phyloP scores from a whole-genome alignment of 2,797 vertebrate genomes.

The Platyrinchus mystaceus region DNA sequence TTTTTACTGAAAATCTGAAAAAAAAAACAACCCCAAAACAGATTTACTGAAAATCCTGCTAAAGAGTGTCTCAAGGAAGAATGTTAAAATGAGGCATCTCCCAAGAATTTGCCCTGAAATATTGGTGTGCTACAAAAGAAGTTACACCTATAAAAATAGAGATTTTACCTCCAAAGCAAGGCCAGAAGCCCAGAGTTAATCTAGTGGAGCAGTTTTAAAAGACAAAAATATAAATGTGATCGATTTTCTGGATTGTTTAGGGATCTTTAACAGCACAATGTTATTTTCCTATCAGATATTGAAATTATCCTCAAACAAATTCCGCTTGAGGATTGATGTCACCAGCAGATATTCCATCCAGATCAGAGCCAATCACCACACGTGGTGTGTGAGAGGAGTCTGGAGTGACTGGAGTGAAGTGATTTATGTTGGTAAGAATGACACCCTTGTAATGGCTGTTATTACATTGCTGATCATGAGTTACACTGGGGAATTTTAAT shows the following conservation, averaged over 20 bases:
- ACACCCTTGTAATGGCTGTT: background rate
- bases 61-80: background rate
- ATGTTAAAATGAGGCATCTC: background rate
- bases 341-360: slow-evolving; percentile 38
- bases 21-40: too few species aligned
- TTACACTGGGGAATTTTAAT: background rate
- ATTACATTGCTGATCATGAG: background rate
- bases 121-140: background rate
- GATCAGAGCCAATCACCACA: slow-evolving; percentile 50
- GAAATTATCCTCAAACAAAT: background rate
- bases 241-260: background rate
- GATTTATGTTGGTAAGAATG: slow-evolving; percentile 54
- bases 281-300: slow-evolving; percentile 6
- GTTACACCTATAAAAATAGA: background rate
- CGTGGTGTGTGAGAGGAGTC: background rate
- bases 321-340: background rate
- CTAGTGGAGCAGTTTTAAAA: background rate
- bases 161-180: background rate
- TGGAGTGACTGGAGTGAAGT: slow-evolving; percentile 72
- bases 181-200: background rate
- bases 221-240: too few species aligned
- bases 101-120: background rate
- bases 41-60: background rate
- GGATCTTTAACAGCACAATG: background rate
- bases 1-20: background rate